Percentiles rank a stretch among this genome's conserved stretches.
Evolutionary conservation across 2,797 vertebrate species (phyloP).

Genomic region (Eulemur mongoz): DNA sequence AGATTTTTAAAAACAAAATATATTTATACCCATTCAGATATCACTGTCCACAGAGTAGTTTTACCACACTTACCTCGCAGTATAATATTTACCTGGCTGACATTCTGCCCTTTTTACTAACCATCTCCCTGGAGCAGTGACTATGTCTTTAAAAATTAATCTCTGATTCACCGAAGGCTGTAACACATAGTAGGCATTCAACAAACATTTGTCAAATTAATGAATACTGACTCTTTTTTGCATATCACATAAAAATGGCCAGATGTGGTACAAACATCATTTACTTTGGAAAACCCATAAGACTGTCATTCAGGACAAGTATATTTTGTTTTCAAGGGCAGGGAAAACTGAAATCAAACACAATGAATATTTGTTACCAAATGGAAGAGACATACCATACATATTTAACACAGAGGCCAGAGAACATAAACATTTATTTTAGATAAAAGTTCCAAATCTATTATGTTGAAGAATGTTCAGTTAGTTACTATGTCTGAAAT

Average conservation of each 20-base stretch:
- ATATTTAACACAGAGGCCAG: not conserved
- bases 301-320: not conserved
- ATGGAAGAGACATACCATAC: not conserved
- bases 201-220: not conserved
- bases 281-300: not conserved
- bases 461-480: not conserved
- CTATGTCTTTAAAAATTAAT: not conserved
- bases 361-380: not conserved
- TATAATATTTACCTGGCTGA: not conserved
- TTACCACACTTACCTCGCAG: not conserved
- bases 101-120: not conserved
- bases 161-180: not conserved
- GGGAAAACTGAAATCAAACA: not conserved
- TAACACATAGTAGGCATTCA: not conserved
- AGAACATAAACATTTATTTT: not conserved
- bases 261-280: not conserved
- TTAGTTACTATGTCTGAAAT: not conserved
- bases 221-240: not conserved
- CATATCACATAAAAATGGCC: not conserved
- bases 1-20: not conserved
- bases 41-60: not conserved
- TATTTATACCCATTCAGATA: not conserved
- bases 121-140: not conserved
- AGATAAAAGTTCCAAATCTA: conserved; percentile 17
- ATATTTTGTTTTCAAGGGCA: not conserved